Conservation (phyloP, 92 coral and sea anemone genomes). For the Micromussa lordhowensis region DNA sequence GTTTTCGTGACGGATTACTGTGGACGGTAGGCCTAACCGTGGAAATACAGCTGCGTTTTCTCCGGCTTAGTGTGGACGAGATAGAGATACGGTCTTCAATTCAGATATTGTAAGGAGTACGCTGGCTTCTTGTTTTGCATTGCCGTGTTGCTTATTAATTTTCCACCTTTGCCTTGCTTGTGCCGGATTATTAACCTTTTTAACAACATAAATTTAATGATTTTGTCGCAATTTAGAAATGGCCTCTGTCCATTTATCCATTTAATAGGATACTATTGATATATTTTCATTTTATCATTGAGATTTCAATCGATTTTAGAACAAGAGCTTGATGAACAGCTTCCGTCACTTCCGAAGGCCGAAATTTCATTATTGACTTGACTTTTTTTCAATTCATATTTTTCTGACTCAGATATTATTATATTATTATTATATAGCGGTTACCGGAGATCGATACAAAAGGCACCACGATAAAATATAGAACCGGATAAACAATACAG, state of each 20-base stretch:
- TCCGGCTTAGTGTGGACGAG: no score
- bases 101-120: no score
- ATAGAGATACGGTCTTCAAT: no score
- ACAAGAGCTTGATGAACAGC: not conserved
- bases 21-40: no score
- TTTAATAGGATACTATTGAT: not conserved
- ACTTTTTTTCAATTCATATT: not conserved
- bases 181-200: no score
- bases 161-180: no score
- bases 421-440: not conserved
- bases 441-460: not conserved
- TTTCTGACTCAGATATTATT: not conserved
- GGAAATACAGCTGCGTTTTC: no score
- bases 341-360: not conserved
- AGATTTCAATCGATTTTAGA: not conserved
- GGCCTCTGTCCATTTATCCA: no score
- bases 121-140: no score
- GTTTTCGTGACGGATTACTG: no score
- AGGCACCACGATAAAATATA: not conserved
- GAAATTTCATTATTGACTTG: not conserved
- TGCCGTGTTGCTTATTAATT: no score
- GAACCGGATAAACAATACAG: not conserved
- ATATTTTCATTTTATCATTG: not conserved
- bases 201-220: not conserved
- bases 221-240: not conserved